Percentiles rank a stretch among this genome's conserved stretches.
phyloP scores from a whole-genome alignment of 2,888 invertebrate genomes.

The Euzetes globulus region DNA sequence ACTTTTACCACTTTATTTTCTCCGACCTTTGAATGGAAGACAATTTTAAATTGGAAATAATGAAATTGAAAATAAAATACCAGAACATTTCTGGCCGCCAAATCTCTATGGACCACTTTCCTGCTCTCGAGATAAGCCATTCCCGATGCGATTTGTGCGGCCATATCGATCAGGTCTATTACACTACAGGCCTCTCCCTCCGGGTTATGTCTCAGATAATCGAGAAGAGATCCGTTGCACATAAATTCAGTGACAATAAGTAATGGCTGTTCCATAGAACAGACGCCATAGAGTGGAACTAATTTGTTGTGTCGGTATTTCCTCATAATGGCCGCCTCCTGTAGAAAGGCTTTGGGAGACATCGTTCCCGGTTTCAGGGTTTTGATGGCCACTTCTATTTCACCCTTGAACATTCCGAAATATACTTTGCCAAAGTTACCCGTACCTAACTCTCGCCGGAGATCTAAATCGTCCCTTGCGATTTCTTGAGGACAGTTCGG shows the following conservation, averaged over 20 bases:
- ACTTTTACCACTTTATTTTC: constrained; percentile 75
- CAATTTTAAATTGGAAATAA: too few species aligned
- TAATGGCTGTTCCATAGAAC: constrained; percentile 76
- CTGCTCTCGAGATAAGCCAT: constrained; percentile 91
- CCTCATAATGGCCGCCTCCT: constrained; percentile 98
- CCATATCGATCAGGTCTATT: constrained; percentile 86
- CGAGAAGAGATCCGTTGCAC: constrained; percentile 86
- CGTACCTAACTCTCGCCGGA: constrained; percentile 77
- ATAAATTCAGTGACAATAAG: constrained; percentile 88
- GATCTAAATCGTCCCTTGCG: constrained; percentile 72
- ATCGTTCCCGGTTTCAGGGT: constrained; percentile 90
- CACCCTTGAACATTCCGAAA: constrained; percentile 81
- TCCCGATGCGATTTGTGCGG: constrained; percentile 76
- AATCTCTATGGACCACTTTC: constrained; percentile 65
- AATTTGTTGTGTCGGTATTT: constrained; percentile 89
- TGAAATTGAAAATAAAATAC: too few species aligned
- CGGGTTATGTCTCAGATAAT: constrained; percentile 80
- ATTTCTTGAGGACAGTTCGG: constrained; percentile 58
- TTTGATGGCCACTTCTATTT: constrained; percentile 93
- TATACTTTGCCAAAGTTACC: constrained; percentile 98
- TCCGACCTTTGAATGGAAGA: constrained; percentile 86
- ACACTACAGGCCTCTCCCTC: constrained; percentile 77
- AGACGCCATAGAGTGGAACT: constrained; percentile 85
- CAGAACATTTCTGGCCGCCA: constrained; percentile 89
- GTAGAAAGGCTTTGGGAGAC: constrained; percentile 90